Evolutionary conservation across 2,113 vertebrate species (phyloP).

Genomic region (Ctenodactylus gundi): DNA sequence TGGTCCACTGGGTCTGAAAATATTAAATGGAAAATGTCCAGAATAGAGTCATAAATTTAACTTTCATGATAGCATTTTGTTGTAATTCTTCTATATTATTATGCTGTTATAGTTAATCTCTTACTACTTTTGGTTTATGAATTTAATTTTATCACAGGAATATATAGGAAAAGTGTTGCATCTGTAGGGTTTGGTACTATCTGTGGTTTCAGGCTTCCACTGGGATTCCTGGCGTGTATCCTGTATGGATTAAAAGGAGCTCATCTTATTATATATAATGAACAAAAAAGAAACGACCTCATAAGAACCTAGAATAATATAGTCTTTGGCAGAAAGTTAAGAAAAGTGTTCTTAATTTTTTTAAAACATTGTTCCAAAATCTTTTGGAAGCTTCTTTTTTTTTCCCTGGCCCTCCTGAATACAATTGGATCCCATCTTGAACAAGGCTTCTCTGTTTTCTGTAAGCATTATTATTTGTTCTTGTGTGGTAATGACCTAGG

Average conservation of each 20-base stretch:
- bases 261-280: too few relatives aligned
- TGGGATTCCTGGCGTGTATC: background rate
- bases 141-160: background rate
- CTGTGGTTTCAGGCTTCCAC: background rate
- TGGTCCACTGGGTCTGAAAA: background rate
- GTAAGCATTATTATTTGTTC: background rate
- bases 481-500: background rate
- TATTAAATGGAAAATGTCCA: background rate
- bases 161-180: background rate
- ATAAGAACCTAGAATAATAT: background rate
- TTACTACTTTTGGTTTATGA: background rate
- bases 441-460: background rate
- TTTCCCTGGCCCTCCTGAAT: background rate
- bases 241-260: too few relatives aligned
- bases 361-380: background rate
- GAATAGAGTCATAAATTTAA: background rate
- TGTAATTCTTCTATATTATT: background rate
- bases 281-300: too few relatives aligned
- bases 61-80: background rate
- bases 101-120: background rate
- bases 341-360: too few relatives aligned
- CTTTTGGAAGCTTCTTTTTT: background rate
- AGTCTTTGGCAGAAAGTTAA: background rate
- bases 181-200: background rate
- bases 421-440: background rate